Evolutionary conservation across 2,888 invertebrate species (phyloP).

Genomic region (Apoderus coryli): DNA sequence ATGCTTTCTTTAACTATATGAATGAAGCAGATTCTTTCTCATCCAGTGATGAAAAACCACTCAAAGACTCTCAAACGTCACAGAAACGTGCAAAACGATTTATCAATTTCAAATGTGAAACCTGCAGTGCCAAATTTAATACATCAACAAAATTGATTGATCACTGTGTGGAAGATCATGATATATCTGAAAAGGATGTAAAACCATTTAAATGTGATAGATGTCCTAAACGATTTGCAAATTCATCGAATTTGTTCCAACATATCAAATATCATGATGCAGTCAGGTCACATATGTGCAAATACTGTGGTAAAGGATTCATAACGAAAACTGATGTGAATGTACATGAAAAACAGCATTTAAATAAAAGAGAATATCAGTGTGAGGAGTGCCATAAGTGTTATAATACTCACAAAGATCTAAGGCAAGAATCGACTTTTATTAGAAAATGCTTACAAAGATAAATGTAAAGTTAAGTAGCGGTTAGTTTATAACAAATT

Average conservation of each 20-base stretch:
- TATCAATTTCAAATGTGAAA: constrained; percentile 18
- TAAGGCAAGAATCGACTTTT: constrained; percentile 19
- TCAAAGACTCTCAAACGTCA: constrained; percentile 9
- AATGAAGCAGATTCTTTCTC: too few species aligned
- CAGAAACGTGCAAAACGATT: constrained; percentile 13
- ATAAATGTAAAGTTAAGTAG: too few species aligned
- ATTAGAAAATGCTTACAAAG: too few species aligned
- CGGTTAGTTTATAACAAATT: too few species aligned
- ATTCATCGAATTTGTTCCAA: constrained; percentile 21
- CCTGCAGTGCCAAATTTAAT: constrained; percentile 16
- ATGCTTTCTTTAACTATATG: too few species aligned
- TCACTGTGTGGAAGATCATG: constrained; percentile 21
- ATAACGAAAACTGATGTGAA: constrained; percentile 23
- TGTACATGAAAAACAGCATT: constrained; percentile 24
- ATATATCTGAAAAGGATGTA: constrained; percentile 19
- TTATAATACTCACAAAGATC: constrained; percentile 24
- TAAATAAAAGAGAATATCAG: constrained; percentile 22
- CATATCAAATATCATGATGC: constrained; percentile 24
- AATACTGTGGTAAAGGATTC: constrained; percentile 30
- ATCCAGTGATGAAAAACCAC: neutral
- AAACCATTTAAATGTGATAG: constrained; percentile 22
- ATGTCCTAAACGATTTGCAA: constrained; percentile 22
- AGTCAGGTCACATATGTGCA: constrained; percentile 22
- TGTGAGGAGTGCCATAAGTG: constrained; percentile 23
- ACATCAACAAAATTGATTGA: constrained; percentile 18